Base-by-base conservation (phyloP, 2,888 invertebrate species). In the Nomada goodeniana region DNA sequence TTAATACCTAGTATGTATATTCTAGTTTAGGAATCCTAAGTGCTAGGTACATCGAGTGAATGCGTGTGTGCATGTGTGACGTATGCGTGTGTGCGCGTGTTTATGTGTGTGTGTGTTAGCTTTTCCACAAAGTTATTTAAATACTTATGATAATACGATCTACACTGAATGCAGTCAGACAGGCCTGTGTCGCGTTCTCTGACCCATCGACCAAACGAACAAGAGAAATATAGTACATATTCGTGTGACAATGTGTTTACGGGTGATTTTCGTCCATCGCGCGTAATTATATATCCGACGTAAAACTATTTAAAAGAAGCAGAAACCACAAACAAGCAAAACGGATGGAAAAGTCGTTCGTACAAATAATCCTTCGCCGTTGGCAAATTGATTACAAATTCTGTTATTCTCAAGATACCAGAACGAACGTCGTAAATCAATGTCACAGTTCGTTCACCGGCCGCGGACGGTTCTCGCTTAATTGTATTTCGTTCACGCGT, bases 41-140 rank as follows among this genome's bases (percentile, higher is more conserved):
- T 29, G 72, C 84, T 89, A 89, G 73, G 67, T 86, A 86, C 80
- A 87, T 82, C 80, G 76, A 81, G 80, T 75, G 76, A 85, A 78
- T 86, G 67, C 47, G 20, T 50, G 13, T 57, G 36, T 36, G 7
- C 7, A 29, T 36, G 7, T 36, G 36, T 36, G 36, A 7, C 36
- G 36, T 36, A 78, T 86, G 67, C 47, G 20, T 50, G 13, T 57
- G 29, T 29, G 7, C 36, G 36, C 7, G 80, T 85, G 67, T 47
- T 18, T 42, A 10, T 26, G 11, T 13, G 55, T 2, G 55, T 55
- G 55, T 57, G 47, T 47, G 47, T 47, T 47, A 53, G 60, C 64
- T 80, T 85, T 70, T 65, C 80, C 84, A 86, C 63, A 82, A 70
- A 80, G 47, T 71, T 84, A 84, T 44, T 36, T 81, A 85, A 85